Base-by-base conservation (phyloP, 1,140 invertebrate genomes). In the Ericerus pela region DNA sequence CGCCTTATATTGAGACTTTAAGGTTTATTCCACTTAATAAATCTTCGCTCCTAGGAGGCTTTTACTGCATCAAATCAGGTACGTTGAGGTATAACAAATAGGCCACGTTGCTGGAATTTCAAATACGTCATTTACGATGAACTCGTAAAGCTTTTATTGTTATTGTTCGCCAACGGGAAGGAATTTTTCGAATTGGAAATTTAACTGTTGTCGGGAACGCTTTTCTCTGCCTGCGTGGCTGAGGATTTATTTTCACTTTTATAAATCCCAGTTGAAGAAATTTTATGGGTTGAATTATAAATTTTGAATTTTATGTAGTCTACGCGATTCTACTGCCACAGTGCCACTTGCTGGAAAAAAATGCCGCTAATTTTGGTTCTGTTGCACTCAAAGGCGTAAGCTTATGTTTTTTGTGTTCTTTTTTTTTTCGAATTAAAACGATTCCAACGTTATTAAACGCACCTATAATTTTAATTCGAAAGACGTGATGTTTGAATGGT, bases 111-210 rank as follows among this genome's bases (percentile, higher is more conserved):
- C 41, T 47, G 26, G 41, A 47, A 47, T 47, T 47, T 47, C 41
- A 47, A 47, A 47, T 47, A 47, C 41, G 41, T 47, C 41, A 47
- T 47, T 47, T 47, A 47, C 41, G 41, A 47, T 47, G 41, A 47
- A 47, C 41, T 47, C 41, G 41, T 47, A 47, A 47, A 47, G 41
- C 41, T 47, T 47, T 47, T 47, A 47, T 47, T 47, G 41, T 47
- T 47, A 47, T 47, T 47, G 41, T 47, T 22, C 41, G 41, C n/a
- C 20, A 24, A 6, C n/a, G 20, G 26, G 26, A 47, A 47, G 41
- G 26, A 47, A 24, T 47, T 24, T 24, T 2, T 18, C 41, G 41
- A 47, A 47, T 47, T 24, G 41, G 41, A 47, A 47, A 47, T 47
- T 47, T 47, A 47, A 47, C 41, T 24, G 41, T 47, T 24, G 41